phyloP scores from a whole-genome alignment of 2,797 vertebrate genomes.

The Stomatorhinus walkeri region DNA sequence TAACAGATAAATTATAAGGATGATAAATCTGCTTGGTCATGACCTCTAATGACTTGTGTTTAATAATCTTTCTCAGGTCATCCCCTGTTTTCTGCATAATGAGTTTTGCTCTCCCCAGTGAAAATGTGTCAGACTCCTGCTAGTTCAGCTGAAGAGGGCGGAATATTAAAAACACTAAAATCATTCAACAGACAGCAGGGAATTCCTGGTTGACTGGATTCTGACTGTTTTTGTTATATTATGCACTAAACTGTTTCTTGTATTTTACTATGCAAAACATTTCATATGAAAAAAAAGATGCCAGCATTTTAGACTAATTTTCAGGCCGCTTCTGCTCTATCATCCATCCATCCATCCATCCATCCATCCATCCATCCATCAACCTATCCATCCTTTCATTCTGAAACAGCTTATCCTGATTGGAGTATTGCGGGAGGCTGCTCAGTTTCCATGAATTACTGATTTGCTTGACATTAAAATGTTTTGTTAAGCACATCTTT shows the following conservation, averaged over 20 bases:
- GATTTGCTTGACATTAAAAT: background rate
- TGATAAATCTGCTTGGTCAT: background rate
- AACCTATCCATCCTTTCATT: background rate
- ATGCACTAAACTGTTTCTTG: background rate
- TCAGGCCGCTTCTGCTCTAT: background rate
- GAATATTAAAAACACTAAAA: background rate
- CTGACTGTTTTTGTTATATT: background rate
- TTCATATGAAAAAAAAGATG: background rate
- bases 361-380: background rate
- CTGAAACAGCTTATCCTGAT: background rate
- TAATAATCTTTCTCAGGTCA: conserved; percentile 1
- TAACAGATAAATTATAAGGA: background rate
- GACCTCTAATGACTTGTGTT: background rate
- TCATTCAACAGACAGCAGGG: background rate
- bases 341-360: background rate
- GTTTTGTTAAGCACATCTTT: background rate
- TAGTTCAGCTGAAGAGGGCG: background rate
- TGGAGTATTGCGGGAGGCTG: background rate
- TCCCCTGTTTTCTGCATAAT: background rate
- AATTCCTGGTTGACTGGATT: background rate
- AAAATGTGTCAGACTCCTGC: background rate
- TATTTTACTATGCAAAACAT: background rate
- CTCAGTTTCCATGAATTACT: background rate
- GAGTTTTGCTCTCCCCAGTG: background rate
- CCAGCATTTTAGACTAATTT: background rate